phyloP scores from a whole-genome alignment of 2,888 invertebrate species.

The Brachyptera risi region DNA sequence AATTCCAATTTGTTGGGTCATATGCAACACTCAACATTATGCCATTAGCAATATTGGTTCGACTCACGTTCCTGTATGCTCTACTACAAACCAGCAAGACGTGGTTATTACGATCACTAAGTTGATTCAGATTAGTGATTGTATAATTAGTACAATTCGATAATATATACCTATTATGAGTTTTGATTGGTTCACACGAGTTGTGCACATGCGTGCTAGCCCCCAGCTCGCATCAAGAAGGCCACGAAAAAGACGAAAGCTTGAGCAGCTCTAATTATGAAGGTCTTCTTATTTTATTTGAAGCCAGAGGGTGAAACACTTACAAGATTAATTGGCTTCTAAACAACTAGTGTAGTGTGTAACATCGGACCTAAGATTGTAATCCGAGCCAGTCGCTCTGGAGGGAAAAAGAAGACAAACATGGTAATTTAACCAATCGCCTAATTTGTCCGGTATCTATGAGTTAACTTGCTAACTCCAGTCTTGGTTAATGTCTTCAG shows the following conservation, averaged over 20 bases:
- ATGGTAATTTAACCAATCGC: neutral
- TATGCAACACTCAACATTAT: no score
- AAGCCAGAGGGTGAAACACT: neutral
- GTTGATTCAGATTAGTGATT: constrained; percentile 5
- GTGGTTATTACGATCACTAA: no score
- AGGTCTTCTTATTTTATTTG: constrained; percentile 12
- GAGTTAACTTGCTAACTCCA: neutral
- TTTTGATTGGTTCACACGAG: constrained; percentile 16
- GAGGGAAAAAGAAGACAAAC: no score
- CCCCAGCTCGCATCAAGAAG: neutral
- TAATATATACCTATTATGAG: constrained; percentile 13
- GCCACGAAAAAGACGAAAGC: neutral
- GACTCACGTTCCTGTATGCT: no score
- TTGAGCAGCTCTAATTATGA: constrained; percentile 12
- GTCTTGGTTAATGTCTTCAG: neutral
- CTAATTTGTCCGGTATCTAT: neutral
- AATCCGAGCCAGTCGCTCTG: constrained; percentile 5
- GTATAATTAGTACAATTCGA: constrained; percentile 17
- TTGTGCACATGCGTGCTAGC: constrained; percentile 1
- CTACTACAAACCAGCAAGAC: no score
- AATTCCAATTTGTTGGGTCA: no score
- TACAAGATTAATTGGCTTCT: constrained; percentile 18
- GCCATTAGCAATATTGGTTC: no score
- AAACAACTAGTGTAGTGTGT: constrained; percentile 13
- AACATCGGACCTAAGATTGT: constrained; percentile 1